phyloP scores from a whole-genome alignment of 1,140 invertebrate genomes.

The Cardiocondyla obscurior region DNA sequence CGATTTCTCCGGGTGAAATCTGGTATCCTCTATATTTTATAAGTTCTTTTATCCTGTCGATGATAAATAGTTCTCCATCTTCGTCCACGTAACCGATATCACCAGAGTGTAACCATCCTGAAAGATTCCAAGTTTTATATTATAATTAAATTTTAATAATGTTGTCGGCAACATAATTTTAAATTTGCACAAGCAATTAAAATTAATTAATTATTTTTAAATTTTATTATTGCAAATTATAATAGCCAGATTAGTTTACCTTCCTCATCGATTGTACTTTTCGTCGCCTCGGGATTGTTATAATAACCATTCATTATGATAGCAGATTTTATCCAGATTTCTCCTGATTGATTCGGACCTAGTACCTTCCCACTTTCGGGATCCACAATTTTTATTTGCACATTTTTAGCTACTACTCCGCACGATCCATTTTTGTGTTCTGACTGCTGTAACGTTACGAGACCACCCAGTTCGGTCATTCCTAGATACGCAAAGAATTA shows the following conservation, averaged over 20 bases:
- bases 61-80: conserved; percentile 82
- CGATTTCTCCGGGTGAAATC: conserved; percentile 86
- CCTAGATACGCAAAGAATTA: conserved; percentile 54
- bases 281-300: conserved; percentile 85
- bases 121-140: conserved; percentile 78
- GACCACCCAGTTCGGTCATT: conserved; percentile 71
- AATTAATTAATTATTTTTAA: background rate
- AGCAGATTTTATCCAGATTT: conserved; percentile 81
- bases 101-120: conserved; percentile 85
- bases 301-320: conserved; percentile 82
- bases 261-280: conserved; percentile 83
- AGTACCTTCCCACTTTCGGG: conserved; percentile 75
- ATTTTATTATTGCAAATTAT: background rate
- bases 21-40: conserved; percentile 86
- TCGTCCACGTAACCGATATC: conserved; percentile 85
- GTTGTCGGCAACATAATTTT: background rate
- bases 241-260: conserved; percentile 71
- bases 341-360: conserved; percentile 81
- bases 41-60: conserved; percentile 86
- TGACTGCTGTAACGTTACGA: conserved; percentile 1
- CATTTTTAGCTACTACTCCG: conserved; percentile 67
- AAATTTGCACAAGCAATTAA: background rate
- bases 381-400: conserved; percentile 78
- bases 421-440: conserved; percentile 69
- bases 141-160: background rate